Percentiles rank a stretch among this genome's conserved stretches.
Conservation (phyloP, 2,797 vertebrate species). For the Enteromius radiatus region DNA sequence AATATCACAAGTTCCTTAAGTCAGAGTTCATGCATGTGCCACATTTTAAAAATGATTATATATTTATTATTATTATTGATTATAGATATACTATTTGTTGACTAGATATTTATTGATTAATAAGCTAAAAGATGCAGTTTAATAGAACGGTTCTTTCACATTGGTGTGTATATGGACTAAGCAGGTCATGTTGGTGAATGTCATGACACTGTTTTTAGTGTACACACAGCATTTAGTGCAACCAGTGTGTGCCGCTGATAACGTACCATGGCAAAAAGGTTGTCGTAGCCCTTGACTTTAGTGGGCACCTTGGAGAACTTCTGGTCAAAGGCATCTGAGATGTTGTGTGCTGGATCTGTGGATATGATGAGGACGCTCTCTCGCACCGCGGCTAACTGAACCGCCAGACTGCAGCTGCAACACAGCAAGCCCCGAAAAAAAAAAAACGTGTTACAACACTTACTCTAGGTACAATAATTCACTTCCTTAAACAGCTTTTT, state of each 20-base stretch:
- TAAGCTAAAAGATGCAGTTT: background rate
- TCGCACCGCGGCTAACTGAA: constrained; percentile 89
- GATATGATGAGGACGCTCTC: constrained; percentile 98
- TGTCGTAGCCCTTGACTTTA: constrained; percentile 95
- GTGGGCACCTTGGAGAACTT: constrained; percentile 98
- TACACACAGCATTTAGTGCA: background rate
- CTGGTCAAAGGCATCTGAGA: constrained; percentile 96
- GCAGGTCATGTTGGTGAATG: background rate
- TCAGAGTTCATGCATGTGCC: no score
- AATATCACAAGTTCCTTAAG: background rate
- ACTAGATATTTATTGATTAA: background rate
- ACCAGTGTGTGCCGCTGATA: background rate
- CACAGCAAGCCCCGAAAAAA: background rate
- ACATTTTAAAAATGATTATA: background rate
- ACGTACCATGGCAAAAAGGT: constrained; percentile 97
- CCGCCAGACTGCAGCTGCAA: constrained; percentile 91
- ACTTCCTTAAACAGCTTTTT: background rate
- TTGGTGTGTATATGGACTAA: background rate
- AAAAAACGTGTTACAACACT: background rate
- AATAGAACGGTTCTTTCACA: background rate
- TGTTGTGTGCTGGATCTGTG: constrained; percentile 96
- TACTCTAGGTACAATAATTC: background rate
- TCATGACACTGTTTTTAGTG: background rate
- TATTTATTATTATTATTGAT: no score
- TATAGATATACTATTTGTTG: background rate